Evolutionary conservation across 2,797 vertebrate species (phyloP).

Genomic region (Helostoma temminkii): DNA sequence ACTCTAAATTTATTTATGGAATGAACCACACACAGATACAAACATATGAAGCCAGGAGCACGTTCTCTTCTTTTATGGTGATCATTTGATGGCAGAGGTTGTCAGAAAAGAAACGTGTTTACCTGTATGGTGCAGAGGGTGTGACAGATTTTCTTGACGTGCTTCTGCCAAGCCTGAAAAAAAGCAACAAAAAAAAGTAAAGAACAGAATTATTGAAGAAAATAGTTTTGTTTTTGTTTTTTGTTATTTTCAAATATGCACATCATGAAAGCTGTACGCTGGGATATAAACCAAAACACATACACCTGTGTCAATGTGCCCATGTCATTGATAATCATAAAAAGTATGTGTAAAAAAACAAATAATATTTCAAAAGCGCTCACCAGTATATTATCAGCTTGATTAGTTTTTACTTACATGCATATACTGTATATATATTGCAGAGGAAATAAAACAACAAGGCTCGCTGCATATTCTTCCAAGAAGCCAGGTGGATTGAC

Average conservation of each 20-base stretch:
- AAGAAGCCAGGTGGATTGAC: background rate
- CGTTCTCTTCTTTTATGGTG: background rate
- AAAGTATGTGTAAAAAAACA: background rate
- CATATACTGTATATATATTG: conserved; percentile 1
- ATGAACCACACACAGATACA: background rate
- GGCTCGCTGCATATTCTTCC: conserved; percentile 18
- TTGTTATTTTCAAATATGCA: conserved; percentile 1
- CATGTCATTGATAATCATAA: conserved; percentile 1
- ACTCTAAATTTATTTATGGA: background rate
- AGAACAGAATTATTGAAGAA: background rate
- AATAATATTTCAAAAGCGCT: background rate
- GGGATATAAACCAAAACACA: conserved; percentile 20
- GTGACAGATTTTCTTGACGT: background rate
- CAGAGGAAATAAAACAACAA: conserved; percentile 1
- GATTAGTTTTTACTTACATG: background rate
- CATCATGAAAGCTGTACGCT: background rate
- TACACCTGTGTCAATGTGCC: background rate
- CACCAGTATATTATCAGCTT: background rate
- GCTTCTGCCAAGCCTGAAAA: background rate
- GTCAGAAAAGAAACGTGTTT: conserved; percentile 1
- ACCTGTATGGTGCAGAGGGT: conserved; percentile 1
- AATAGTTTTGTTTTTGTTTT: background rate
- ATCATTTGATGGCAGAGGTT: background rate
- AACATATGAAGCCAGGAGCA: background rate
- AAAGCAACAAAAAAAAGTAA: too few species aligned